A percentile compares a stretch with the other conserved stretches of the same genome.
Evolutionary conservation across 2,113 vertebrate genomes (phyloP).

Genomic region (Psittacus erithacus): DNA sequence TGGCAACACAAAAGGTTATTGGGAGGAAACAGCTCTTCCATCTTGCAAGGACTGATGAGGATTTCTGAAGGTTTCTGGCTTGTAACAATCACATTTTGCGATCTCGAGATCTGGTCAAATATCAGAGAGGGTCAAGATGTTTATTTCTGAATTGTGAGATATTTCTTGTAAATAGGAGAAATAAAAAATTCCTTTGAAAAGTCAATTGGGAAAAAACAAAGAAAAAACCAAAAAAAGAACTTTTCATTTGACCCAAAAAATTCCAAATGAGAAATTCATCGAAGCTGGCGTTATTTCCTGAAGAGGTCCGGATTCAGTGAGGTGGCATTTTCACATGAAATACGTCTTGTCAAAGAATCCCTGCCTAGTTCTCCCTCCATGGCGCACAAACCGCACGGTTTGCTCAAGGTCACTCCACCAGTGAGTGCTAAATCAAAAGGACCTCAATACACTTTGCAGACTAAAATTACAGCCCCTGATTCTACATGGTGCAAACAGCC

Average conservation of each 20-base stretch:
- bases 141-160: not conserved
- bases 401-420: slow-evolving; percentile 66
- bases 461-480: slow-evolving; percentile 36
- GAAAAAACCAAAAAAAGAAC: not conserved
- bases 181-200: not conserved
- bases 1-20: fast-evolving
- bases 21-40: not conserved
- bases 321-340: slow-evolving; percentile 41
- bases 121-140: not conserved
- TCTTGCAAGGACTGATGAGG: not conserved
- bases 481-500: slow-evolving; percentile 11
- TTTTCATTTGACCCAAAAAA: not conserved
- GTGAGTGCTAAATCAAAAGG: slow-evolving; percentile 53
- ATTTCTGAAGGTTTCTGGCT: not conserved
- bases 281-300: not conserved
- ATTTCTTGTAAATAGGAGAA: not conserved
- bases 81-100: not conserved
- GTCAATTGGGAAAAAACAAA: not conserved
- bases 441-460: slow-evolving; percentile 36
- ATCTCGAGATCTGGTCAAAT: not conserved
- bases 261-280: not conserved
- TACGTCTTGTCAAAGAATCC: slow-evolving; percentile 38
- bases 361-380: not conserved
- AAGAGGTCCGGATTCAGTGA: not conserved
- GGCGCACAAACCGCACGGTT: not conserved